Conservation (phyloP, 2,888 invertebrate species). For the Tachina fera region DNA sequence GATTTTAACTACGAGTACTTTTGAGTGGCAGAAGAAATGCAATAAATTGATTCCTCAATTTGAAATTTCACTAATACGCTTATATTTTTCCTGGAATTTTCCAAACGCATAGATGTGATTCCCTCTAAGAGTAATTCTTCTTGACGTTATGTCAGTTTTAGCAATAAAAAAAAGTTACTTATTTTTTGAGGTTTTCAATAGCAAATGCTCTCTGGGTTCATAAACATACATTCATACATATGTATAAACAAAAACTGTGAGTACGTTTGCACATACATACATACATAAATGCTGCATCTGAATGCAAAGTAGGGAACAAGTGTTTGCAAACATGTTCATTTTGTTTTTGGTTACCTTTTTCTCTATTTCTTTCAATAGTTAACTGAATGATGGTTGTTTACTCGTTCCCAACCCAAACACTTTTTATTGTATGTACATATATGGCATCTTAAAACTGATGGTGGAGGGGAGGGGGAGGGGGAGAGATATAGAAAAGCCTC, state of each 20-base stretch:
- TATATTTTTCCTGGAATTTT: no score
- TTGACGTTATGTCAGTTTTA: no score
- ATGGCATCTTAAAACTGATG: neutral
- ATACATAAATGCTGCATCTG: neutral
- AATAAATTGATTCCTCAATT: no score
- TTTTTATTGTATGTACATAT: neutral
- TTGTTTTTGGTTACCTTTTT: conserved; percentile 58
- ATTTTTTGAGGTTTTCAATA: no score
- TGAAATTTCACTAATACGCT: no score
- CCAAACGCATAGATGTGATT: no score
- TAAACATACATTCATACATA: neutral
- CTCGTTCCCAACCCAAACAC: neutral
- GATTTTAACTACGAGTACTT: no score
- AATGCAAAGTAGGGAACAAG: neutral
- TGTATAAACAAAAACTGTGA: neutral
- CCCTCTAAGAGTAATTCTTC: no score
- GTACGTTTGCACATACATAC: neutral
- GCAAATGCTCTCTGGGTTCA: neutral
- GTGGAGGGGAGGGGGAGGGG: neutral
- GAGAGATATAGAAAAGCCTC: neutral
- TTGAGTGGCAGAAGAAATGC: no score
- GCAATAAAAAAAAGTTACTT: no score
- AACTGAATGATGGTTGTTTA: conserved; percentile 36
- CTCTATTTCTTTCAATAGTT: conserved; percentile 8
- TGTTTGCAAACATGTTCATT: conserved; percentile 73